Conservation (phyloP, 2,797 vertebrate species). For the Rhabdomys pumilio region DNA sequence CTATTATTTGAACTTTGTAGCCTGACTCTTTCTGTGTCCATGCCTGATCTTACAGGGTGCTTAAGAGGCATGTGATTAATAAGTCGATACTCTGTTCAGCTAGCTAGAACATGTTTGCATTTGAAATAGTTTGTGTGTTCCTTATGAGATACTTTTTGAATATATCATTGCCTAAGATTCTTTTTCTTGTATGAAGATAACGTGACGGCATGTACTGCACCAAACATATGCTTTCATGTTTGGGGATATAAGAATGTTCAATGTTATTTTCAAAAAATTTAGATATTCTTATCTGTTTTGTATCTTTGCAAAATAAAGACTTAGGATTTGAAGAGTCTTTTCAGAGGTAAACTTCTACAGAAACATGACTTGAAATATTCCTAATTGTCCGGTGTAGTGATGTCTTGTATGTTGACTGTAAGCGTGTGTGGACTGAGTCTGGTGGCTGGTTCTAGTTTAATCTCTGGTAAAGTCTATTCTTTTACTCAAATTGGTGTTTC, state of each 20-base stretch:
- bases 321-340: slow-evolving; percentile 33
- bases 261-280: slow-evolving; percentile 37
- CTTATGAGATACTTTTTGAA: neutral
- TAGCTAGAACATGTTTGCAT: neutral
- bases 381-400: neutral
- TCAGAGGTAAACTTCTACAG: slow-evolving; percentile 6
- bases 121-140: neutral
- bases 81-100: neutral
- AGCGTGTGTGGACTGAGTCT: neutral
- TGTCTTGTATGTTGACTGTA: neutral
- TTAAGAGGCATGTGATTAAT: neutral
- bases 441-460: slow-evolving; percentile 38
- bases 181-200: neutral
- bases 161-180: neutral
- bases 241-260: slow-evolving; percentile 43
- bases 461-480: slow-evolving; percentile 47
- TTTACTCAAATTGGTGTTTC: neutral
- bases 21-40: neutral
- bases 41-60: neutral
- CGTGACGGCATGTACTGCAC: neutral
- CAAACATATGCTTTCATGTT: neutral
- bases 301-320: slow-evolving; percentile 27
- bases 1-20: neutral
- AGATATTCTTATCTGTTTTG: neutral
- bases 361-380: neutral